Conservation (phyloP, 2,113 vertebrate genomes). For the Micronycteris hirsuta region DNA sequence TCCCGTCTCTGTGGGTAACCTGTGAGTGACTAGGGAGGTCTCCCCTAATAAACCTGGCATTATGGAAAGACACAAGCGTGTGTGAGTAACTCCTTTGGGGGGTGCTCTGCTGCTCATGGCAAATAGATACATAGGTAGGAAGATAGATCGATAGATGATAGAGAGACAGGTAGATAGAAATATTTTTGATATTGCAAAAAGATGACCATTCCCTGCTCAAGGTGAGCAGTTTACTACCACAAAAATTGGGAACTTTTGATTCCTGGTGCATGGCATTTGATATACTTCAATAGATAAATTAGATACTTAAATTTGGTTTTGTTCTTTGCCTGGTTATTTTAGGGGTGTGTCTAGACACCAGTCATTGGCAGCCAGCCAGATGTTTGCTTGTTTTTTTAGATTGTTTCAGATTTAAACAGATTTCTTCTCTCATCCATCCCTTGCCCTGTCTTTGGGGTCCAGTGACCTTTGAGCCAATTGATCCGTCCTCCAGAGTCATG, state of each 20-base stretch:
- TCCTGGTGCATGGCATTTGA: not conserved
- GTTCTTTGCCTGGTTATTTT: slow-evolving; percentile 8
- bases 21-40: not conserved
- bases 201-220: not conserved
- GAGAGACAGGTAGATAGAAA: not conserved
- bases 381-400: not conserved
- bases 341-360: not conserved
- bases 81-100: not conserved
- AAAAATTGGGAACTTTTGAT: not conserved
- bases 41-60: not conserved
- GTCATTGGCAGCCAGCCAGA: not conserved
- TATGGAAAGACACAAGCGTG: not conserved
- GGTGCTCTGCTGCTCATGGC: not conserved
- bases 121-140: not conserved
- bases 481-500: not conserved
- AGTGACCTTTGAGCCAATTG: not conserved
- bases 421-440: not conserved
- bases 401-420: not conserved
- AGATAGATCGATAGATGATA: not conserved
- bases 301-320: not conserved
- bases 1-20: not conserved
- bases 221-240: not conserved
- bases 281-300: not conserved
- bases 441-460: not conserved
- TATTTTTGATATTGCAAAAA: not conserved